Conservation (phyloP, 2,113 vertebrate species). For the Cichladusa arquata region DNA sequence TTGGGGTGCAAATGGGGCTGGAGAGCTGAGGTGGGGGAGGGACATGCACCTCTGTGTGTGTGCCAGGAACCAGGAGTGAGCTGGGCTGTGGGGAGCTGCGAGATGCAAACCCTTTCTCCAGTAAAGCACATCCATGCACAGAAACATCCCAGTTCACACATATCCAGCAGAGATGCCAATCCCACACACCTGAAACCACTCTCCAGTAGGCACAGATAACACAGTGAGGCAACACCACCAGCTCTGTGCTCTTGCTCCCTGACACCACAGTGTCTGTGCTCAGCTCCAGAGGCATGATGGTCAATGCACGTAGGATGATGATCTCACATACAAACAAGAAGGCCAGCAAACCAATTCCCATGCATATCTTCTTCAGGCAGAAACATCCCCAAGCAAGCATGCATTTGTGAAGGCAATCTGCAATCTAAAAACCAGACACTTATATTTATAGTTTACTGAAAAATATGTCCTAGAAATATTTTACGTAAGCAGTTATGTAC, state of each 20-base stretch:
- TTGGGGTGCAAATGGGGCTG: neutral
- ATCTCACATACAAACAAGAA: rapidly evolving
- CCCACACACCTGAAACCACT: neutral
- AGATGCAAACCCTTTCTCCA: neutral
- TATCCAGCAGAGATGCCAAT: neutral
- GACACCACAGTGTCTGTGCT: neutral
- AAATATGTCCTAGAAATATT: neutral
- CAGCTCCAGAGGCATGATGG: neutral
- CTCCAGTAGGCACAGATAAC: neutral
- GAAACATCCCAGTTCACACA: neutral
- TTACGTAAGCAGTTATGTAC: neutral
- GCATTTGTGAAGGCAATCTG: neutral
- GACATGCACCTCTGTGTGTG: neutral
- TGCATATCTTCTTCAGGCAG: neutral
- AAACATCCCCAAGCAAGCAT: neutral
- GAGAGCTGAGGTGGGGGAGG: neutral
- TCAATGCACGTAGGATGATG: neutral
- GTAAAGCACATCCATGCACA: neutral
- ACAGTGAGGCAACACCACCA: neutral
- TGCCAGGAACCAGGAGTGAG: rapidly evolving
- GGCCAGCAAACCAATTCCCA: neutral
- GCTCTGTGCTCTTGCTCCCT: neutral
- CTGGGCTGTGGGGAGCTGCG: rapidly evolving
- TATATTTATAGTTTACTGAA: neutral
- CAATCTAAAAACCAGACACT: neutral